phyloP scores from a whole-genome alignment of 2,888 invertebrate species.

The Drosophila cognata region DNA sequence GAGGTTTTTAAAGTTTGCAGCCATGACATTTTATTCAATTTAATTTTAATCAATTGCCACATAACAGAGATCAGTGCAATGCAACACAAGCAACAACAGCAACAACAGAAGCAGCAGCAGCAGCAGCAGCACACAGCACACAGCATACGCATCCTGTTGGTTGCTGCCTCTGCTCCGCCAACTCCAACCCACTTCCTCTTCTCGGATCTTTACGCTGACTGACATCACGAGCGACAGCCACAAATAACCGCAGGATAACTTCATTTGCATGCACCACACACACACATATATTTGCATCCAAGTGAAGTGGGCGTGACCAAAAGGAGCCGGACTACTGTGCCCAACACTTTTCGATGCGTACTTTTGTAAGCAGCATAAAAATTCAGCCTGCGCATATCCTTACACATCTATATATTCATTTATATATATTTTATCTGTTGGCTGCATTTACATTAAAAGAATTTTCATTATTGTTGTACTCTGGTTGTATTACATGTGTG shows the following conservation, averaged over 20 bases:
- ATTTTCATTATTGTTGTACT: conserved; percentile 57
- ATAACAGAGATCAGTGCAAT: conserved; percentile 41
- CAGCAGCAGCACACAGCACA: conserved; percentile 5
- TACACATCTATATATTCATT: conserved; percentile 4
- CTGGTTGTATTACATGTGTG: conserved; percentile 55
- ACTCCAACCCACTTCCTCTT: background rate
- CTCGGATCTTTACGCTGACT: conserved; percentile 25
- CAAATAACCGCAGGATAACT: conserved; percentile 80
- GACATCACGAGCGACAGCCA: conserved; percentile 73
- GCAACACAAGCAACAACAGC: conserved; percentile 18
- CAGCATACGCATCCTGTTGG: conserved; percentile 39
- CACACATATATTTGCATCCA: background rate
- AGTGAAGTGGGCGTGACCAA: conserved; percentile 7
- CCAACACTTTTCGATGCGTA: conserved; percentile 46
- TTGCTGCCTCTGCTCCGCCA: background rate
- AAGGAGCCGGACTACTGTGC: background rate
- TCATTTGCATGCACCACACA: conserved; percentile 67
- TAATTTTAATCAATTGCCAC: conserved; percentile 70
- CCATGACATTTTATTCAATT: conserved; percentile 63
- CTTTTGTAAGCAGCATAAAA: conserved; percentile 44
- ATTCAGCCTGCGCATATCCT: conserved; percentile 19
- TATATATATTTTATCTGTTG: conserved; percentile 46
- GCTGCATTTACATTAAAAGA: conserved; percentile 65
- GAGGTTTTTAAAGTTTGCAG: conserved; percentile 32
- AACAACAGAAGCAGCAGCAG: conserved; percentile 9